Percentiles rank a stretch among this genome's conserved stretches.
phyloP scores from a whole-genome alignment of 2,797 vertebrate genomes.

The Pseudomugil tenellus region DNA sequence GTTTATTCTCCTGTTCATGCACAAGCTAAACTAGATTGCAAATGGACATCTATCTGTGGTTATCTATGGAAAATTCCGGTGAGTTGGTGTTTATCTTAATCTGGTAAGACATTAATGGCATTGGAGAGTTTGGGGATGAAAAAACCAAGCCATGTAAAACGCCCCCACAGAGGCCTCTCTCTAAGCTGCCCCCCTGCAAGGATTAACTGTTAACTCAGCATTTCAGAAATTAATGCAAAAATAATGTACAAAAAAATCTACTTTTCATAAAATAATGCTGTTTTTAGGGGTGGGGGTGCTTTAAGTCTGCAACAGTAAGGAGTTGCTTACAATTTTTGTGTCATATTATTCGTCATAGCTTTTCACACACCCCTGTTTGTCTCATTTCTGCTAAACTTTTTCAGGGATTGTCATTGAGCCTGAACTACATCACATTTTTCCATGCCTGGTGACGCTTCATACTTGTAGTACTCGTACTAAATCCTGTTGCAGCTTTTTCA shows the following conservation, averaged over 20 bases:
- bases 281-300: neutral
- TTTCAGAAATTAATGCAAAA: slow-evolving; percentile 53
- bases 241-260: slow-evolving; percentile 29
- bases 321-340: neutral
- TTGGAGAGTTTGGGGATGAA: slow-evolving; percentile 54
- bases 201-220: slow-evolving; percentile 71
- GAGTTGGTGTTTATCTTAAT: slow-evolving; percentile 70
- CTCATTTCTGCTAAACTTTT: neutral
- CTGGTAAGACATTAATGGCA: slow-evolving; percentile 69
- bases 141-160: slow-evolving; percentile 54
- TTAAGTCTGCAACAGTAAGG: neutral
- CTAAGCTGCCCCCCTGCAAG: slow-evolving; percentile 60
- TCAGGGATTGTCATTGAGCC: neutral
- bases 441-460: slow-evolving; percentile 18
- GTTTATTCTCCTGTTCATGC: slow-evolving; percentile 18
- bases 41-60: slow-evolving; percentile 53
- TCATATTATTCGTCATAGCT: neutral
- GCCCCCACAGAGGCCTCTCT: slow-evolving; percentile 48
- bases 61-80: slow-evolving; percentile 60
- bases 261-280: neutral
- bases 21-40: slow-evolving; percentile 39
- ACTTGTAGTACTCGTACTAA: slow-evolving; percentile 1
- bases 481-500: neutral
- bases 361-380: too few relatives aligned
- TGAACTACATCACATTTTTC: slow-evolving; percentile 35